phyloP scores from a whole-genome alignment of 2,113 vertebrate genomes.

The Castor canadensis region DNA sequence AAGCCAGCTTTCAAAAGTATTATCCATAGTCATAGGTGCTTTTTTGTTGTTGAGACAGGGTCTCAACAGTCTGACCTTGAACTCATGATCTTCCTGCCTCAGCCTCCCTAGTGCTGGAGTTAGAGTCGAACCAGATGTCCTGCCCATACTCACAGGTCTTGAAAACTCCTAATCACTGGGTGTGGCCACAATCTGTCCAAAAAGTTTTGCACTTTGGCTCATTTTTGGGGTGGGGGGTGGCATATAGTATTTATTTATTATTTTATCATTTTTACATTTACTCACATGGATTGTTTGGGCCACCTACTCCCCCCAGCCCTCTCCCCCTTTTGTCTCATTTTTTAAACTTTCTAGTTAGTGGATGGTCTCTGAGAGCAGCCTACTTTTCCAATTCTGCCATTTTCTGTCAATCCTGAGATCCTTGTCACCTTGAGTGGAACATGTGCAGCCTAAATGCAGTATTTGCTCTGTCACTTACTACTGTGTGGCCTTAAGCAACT shows the following conservation, averaged over 20 bases:
- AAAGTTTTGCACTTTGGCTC: conserved; percentile 10
- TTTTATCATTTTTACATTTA: no score
- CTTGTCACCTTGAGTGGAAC: neutral
- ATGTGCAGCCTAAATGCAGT: neutral
- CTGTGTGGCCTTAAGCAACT: neutral
- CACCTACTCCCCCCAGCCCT: no score
- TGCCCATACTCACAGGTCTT: neutral
- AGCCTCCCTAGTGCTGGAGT: neutral
- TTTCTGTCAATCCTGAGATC: neutral
- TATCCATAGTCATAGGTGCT: neutral
- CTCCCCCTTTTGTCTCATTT: conserved; percentile 35
- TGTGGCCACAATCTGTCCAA: conserved; percentile 6
- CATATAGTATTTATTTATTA: no score
- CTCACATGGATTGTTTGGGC: no score
- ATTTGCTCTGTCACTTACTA: neutral
- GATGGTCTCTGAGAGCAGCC: neutral
- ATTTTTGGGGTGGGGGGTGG: neutral
- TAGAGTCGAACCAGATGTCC: neutral
- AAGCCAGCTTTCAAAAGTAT: conserved; percentile 3
- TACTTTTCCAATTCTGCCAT: neutral
- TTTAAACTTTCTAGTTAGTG: neutral
- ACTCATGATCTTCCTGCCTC: neutral
- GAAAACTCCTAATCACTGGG: neutral
- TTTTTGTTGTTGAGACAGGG: neutral
- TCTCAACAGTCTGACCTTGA: neutral